phyloP scores from a whole-genome alignment of 1,140 invertebrate genomes.

The Berghia stephanieae region DNA sequence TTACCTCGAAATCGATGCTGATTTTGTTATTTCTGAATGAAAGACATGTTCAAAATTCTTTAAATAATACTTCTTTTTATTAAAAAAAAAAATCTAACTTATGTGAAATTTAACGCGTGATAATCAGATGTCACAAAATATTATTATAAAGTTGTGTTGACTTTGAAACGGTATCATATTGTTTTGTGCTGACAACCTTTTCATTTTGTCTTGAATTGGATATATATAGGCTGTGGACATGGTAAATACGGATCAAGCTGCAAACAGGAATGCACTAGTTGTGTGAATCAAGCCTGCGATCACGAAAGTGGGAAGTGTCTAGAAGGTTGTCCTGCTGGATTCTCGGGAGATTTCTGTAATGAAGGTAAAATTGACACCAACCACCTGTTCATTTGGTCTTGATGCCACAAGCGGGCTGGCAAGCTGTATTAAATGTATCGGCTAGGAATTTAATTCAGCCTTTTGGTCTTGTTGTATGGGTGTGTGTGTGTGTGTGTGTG shows the following conservation, averaged over 20 bases:
- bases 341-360: slow-evolving; percentile 40
- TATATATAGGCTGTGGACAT: slow-evolving; percentile 37
- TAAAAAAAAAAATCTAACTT: neutral
- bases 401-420: no score
- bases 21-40: no score
- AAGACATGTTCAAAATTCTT: no score
- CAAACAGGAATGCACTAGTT: slow-evolving; percentile 37
- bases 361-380: slow-evolving; percentile 39
- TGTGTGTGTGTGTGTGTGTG: neutral
- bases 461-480: neutral
- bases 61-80: neutral
- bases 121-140: neutral
- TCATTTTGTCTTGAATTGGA: neutral
- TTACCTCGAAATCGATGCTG: no score
- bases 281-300: slow-evolving; percentile 41
- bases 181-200: neutral
- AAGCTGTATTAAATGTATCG: no score
- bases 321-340: slow-evolving; percentile 43
- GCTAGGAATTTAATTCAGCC: no score
- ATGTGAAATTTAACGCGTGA: no score
- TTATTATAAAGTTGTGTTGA: neutral
- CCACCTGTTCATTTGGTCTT: no score
- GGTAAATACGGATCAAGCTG: slow-evolving; percentile 45
- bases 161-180: neutral
- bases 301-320: slow-evolving; percentile 45